Conservation (phyloP, 2,113 vertebrate genomes). For the Mohoua ochrocephala region DNA sequence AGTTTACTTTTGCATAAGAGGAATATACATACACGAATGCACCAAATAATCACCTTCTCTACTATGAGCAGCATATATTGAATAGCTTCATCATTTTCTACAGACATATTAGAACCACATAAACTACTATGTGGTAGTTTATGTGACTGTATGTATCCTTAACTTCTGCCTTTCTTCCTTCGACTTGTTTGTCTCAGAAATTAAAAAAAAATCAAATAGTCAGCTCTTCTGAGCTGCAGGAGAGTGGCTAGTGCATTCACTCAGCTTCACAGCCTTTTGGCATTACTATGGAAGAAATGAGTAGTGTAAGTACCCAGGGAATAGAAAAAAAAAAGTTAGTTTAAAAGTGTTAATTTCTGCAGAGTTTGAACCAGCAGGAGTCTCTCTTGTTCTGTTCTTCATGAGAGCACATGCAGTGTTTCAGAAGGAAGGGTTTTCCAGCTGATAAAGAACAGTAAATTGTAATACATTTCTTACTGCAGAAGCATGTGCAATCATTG, state of each 20-base stretch:
- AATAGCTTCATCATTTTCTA: not conserved
- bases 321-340: not conserved
- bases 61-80: not conserved
- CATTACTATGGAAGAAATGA: not conserved
- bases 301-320: not conserved
- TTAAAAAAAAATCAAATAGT: not conserved
- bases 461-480: constrained; percentile 13
- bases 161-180: not conserved
- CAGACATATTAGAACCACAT: not conserved
- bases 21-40: not conserved
- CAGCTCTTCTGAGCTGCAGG: not conserved
- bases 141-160: not conserved
- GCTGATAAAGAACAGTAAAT: not conserved
- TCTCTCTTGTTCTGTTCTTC: constrained; percentile 48
- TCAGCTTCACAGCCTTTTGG: not conserved
- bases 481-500: constrained; percentile 27
- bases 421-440: not conserved
- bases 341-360: not conserved
- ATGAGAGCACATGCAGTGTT: not conserved
- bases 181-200: not conserved
- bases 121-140: not conserved
- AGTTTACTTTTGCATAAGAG: not conserved
- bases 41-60: not conserved
- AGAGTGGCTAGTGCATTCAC: not conserved
- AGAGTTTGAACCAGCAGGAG: constrained; percentile 38